Base-by-base conservation (phyloP, 2,797 vertebrate genomes). In the Lepilemur septentrionalis region DNA sequence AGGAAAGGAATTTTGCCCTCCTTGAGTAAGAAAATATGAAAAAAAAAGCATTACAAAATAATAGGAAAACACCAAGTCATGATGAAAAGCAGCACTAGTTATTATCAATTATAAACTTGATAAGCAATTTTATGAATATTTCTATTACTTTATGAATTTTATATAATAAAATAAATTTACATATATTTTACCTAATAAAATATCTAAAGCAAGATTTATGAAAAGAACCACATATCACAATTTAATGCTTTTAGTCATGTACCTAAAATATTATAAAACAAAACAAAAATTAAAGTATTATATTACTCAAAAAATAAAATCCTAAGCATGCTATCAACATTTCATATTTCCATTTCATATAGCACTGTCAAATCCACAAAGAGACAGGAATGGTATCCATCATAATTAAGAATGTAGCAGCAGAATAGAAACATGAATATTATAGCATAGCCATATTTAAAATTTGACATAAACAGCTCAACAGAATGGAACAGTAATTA, bases 271-370 rank as follows among this genome's bases (percentile, higher is more conserved):
- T 13, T 88, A 76, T 73, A 65, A 52, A 75, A 81, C 6, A 65
- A 52, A 75, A 80, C 5, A 72, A 92, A 94, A 92, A 50, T 69
- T 32, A 52, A 70, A 85, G 43, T 12, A 84, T 12, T 25, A 9
- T 57, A 65, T 43, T 75, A 63, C 14, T 87, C 15, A 80, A 96
- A 93, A 82, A 94, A 65, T 65, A 93, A 91, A 90, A 93, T 83
- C 22, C 80, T 92, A 92, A 84, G 63, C 69, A 85, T 50, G 32
- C 22, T 82, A 92, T 75, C 65, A 90, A 92, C 35, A 94, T 48
- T 96, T 89, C 61, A 48, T 70, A 92, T 86, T 93, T 80, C 43
- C 4, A 87, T 38, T 91, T 79, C 18, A 69, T 28, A 15, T 82
- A 88, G 80, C n/a, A 93, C 52, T 75, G 25, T 69, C 92, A 91